Conservation (phyloP, 2,113 vertebrate species). For the Sitta europaea region DNA sequence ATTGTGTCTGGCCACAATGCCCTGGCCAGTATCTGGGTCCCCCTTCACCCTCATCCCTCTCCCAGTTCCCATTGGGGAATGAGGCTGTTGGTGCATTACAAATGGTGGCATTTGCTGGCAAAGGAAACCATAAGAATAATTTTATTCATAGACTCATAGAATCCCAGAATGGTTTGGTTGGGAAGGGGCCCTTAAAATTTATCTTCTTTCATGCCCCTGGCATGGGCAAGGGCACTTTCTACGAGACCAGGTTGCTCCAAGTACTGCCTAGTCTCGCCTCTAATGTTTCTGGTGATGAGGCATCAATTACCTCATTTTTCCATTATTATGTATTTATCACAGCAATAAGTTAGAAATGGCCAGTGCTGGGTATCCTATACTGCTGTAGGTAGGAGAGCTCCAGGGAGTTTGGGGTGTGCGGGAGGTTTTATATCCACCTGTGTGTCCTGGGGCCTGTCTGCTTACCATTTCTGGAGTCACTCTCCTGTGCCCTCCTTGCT, state of each 20-base stretch:
- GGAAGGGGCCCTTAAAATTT: not conserved
- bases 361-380: fast-evolving
- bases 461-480: not conserved
- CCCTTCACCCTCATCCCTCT: fast-evolving
- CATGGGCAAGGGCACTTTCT: not conserved
- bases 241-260: not conserved
- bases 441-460: not conserved
- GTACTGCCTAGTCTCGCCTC: fast-evolving
- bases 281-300: not conserved
- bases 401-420: not conserved
- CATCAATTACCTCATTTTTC: not conserved
- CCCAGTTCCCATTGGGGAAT: fast-evolving
- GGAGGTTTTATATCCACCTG: fast-evolving
- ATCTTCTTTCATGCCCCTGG: not conserved
- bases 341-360: not conserved
- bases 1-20: not conserved
- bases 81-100: not conserved
- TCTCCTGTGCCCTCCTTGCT: not conserved
- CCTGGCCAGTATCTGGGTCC: not conserved
- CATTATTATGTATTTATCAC: not conserved
- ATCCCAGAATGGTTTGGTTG: not conserved
- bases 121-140: not conserved
- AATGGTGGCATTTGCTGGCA: not conserved
- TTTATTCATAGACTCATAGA: not conserved
- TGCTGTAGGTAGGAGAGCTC: fast-evolving